Evolutionary conservation across 2,888 invertebrate species (phyloP), one percentile per base, ranked within the genome.

Genomic region (Stenotaenia linearis): DNA sequence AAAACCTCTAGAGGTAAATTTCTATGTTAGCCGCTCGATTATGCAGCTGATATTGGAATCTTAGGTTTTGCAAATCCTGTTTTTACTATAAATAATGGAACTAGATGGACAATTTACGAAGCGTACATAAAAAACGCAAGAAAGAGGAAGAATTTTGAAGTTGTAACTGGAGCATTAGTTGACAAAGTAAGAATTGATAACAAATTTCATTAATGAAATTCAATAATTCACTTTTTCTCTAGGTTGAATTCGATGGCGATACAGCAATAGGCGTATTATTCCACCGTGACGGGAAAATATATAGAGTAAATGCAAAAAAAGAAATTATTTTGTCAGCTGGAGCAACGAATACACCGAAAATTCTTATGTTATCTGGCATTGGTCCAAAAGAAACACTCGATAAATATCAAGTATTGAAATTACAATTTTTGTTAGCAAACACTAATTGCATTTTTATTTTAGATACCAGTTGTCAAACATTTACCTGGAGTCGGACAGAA

Each of bases 401-500:
- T 7, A 50, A 50, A 50, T 18, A 50, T 50, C n/a, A 50, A 5
- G 50, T 50, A 50, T n/a, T n/a, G 2, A 45, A 45, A 18, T n/a
- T 15, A 45, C 5, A 50, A 3, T 6, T 1, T 18, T 18, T 32
- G 9, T 21, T 0, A 21, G 5, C 4, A 50, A 21, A 18, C 18
- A n/a, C 18, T 18, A 18, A 7, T 15, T 25, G n/a, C 75, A 28
- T 30, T 50, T 79, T 78, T n/a, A n/a, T 61, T 75, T 0, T 84
- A 84, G 81, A 88, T 89, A 77, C 86, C 86, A 3, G 83, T 88
- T 0, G 84, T 87, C 0, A 84, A 84, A 2, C 85, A 89, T 83
- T 82, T 88, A 77, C 88, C 88, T 21, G 82, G 82, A 1, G 89
- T 89, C 1, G 89, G 89, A 0, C 84, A 85, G 80, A 89, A 89